These are phyloP conservation scores for Patella pellucida DNA, from an alignment of 2,888 invertebrate genomes.

Conservation along the genomic window DNA sequence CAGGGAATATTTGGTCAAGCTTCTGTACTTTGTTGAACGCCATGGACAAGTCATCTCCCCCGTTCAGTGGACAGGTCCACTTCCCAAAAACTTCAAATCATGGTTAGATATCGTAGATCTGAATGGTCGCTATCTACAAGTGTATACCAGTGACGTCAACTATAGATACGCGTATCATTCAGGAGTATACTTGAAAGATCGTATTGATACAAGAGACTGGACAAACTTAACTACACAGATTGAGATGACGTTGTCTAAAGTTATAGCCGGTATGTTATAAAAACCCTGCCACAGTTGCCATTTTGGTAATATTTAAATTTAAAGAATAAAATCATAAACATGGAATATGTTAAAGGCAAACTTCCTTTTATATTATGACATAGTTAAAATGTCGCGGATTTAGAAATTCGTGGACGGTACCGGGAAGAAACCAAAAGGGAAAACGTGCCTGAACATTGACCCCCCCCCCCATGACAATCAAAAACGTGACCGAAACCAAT, in stretches of 20 bases:
- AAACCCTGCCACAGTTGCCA: too few species aligned
- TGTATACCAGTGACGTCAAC: not conserved
- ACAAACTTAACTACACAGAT: not conserved
- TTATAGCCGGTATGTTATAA: not conserved
- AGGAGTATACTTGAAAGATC: not conserved
- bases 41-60: not conserved
- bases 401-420: too few species aligned
- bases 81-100: not conserved
- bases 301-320: too few species aligned
- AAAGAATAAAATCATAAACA: too few species aligned
- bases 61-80: not conserved
- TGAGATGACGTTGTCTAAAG: not conserved
- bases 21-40: slow-evolving; percentile 2
- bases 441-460: too few species aligned
- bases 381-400: too few species aligned
- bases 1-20: not conserved
- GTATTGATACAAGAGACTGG: slow-evolving; percentile 1
- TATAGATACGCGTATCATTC: not conserved
- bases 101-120: not conserved
- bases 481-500: too few species aligned
- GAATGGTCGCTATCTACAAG: not conserved
- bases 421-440: too few species aligned
- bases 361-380: too few species aligned
- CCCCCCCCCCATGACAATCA: too few species aligned
- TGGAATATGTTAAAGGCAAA: too few species aligned